These are phyloP conservation scores for Phyto melanocephala DNA, from an alignment of 2,888 invertebrate genomes.

Conservation along the genomic window DNA sequence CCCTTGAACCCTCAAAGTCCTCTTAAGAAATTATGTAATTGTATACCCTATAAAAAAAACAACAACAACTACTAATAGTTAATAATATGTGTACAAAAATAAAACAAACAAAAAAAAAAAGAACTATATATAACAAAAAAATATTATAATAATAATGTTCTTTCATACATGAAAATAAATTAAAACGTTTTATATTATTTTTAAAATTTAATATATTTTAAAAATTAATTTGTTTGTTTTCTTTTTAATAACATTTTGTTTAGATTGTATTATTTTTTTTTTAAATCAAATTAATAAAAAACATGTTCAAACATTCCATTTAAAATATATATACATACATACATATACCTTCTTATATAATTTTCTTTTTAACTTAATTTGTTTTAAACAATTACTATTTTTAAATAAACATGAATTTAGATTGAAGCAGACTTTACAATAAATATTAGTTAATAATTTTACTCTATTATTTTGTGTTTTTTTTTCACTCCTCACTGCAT, in stretches of 20 bases:
- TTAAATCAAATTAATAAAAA: neutral
- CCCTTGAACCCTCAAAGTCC: neutral
- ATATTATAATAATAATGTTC: conserved; percentile 23
- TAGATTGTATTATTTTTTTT: too few species aligned
- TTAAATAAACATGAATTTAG: conserved; percentile 2
- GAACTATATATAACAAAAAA: conserved; percentile 43
- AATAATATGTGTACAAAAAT: conserved; percentile 63
- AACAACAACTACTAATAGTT: conserved; percentile 44
- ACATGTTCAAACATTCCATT: conserved; percentile 12
- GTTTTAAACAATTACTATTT: conserved; percentile 37
- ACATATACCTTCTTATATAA: neutral
- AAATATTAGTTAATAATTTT: conserved; percentile 41
- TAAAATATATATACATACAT: neutral
- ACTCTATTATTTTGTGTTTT: conserved; percentile 4
- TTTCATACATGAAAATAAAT: neutral
- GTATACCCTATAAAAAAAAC: conserved; percentile 34
- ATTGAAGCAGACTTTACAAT: neutral
- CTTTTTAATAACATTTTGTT: neutral
- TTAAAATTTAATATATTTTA: neutral
- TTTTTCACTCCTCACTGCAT: neutral
- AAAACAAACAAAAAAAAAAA: conserved; percentile 18
- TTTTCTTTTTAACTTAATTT: conserved; percentile 23
- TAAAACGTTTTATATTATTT: neutral
- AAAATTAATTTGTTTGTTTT: neutral
- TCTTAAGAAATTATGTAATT: conserved; percentile 29